Base-by-base conservation (phyloP, 2,797 vertebrate species). In the Miichthys miiuy region DNA sequence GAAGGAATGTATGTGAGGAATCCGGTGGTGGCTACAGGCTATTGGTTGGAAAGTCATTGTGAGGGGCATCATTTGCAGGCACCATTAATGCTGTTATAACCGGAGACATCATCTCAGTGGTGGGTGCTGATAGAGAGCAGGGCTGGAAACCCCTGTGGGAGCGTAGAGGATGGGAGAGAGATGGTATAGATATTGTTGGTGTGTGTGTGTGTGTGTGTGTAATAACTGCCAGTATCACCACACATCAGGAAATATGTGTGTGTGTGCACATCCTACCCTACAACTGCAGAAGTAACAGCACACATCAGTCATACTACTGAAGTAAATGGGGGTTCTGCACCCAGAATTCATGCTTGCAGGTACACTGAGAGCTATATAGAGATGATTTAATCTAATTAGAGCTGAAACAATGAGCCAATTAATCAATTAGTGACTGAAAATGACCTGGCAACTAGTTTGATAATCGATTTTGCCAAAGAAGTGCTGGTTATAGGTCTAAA, bases 1-100 rank as follows among this genome's bases (percentile, higher is more conserved):
- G 75, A 64, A 70, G 64, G 64, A 82, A 80, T 47, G 67, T 48
- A 58, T 60, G 55, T 0, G 51, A 85, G 71, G 80, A 87, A 87
- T 81, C 70, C 61, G 68, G 52, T 3, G 68, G 52, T 2, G 50
- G 21, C 46, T 51, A 6, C 52, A 58, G 78, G 64, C 72, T 44
- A 48, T 51, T 14, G 57, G 71, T 25, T 42, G 65, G 68, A 77
- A 61, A 77, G 74, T 51, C 27, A 47, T 58, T 58, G 38, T 1
- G 56, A 51, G 38, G 44, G 17, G 16, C 14, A 25, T 75, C 55
- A 51, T 63, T 78, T 75, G 77, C 55, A 71, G 57, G 80, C 27
- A 9, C 20, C 48, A 64, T 75, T 60, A 69, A 62, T 61, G 61
- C 46, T 44, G 63, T 34, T 54, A 77, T 56, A 61, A 68, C 38